Conservation (phyloP, 2,797 vertebrate genomes). For the Petrocephalus schoutedeni region DNA sequence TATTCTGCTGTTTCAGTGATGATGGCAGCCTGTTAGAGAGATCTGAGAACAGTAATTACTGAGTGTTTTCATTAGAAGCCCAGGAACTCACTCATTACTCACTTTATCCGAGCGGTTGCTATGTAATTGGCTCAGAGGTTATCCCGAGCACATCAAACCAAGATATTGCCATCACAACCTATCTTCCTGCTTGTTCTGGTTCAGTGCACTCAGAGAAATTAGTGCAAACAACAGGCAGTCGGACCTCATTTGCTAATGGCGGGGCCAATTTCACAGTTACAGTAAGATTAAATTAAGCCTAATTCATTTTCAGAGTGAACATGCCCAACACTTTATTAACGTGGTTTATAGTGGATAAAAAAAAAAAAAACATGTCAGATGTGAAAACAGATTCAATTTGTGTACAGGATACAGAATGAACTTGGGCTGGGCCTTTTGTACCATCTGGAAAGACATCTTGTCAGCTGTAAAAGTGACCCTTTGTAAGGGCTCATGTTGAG, state of each 20-base stretch:
- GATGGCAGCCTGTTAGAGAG: not conserved
- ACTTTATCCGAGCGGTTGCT: conserved; percentile 2
- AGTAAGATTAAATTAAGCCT: conserved; percentile 32
- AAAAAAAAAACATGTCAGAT: conserved; percentile 5
- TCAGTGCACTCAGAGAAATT: conserved; percentile 53
- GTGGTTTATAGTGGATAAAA: not conserved
- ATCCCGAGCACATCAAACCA: conserved; percentile 65
- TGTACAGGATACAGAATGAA: not conserved
- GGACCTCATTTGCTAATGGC: conserved; percentile 27
- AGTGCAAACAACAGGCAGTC: conserved; percentile 24
- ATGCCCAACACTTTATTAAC: conserved; percentile 15
- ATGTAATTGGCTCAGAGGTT: conserved; percentile 69
- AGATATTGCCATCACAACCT: conserved; percentile 64
- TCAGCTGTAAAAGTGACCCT: not conserved
- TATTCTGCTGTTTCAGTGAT: conserved; percentile 2
- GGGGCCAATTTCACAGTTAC: conserved; percentile 32
- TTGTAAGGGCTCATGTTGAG: not conserved
- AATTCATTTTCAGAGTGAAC: conserved; percentile 32
- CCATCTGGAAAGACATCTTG: not conserved
- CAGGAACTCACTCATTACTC: conserved; percentile 28
- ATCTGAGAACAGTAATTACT: conserved; percentile 58
- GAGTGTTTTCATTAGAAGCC: conserved; percentile 40
- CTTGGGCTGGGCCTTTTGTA: not conserved
- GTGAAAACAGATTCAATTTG: not conserved
- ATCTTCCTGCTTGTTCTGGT: conserved; percentile 65